Percentiles rank a stretch among this genome's conserved stretches.
Conservation (phyloP, 2,888 invertebrate genomes). For the Spatulosminthurus flaviceps region DNA sequence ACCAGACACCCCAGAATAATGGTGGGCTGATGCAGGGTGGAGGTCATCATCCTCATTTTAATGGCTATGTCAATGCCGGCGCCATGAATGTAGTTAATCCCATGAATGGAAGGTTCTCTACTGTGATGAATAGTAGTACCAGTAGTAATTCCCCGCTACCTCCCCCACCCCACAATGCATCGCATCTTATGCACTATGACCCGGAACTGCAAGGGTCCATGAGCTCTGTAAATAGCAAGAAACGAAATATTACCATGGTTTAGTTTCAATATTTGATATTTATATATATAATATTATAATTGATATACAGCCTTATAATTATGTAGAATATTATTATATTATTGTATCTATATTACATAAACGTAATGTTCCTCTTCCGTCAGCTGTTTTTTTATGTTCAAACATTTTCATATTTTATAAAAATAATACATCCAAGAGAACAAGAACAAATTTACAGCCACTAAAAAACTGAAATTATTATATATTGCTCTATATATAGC, state of each 20-base stretch:
- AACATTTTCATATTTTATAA: background rate
- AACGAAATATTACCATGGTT: constrained; percentile 73
- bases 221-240: constrained; percentile 70
- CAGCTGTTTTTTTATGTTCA: constrained; percentile 1
- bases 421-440: background rate
- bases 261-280: too few relatives aligned
- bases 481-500: too few relatives aligned
- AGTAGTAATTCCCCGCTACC: constrained; percentile 49
- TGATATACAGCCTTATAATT: background rate
- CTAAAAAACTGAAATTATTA: too few relatives aligned
- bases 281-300: background rate
- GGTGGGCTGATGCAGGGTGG: constrained; percentile 28
- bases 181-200: constrained; percentile 66
- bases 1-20: constrained; percentile 59
- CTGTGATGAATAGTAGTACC: constrained; percentile 46
- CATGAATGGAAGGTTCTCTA: constrained; percentile 41
- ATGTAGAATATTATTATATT: background rate
- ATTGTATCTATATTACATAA: too few relatives aligned
- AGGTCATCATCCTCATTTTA: constrained; percentile 36
- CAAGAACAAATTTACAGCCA: too few relatives aligned
- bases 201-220: constrained; percentile 71
- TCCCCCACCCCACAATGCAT: constrained; percentile 45
- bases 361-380: background rate
- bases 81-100: constrained; percentile 35
- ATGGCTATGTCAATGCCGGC: constrained; percentile 34